Evolutionary conservation across 2,113 vertebrate species (phyloP).

Genomic region (Cololabis saira): DNA sequence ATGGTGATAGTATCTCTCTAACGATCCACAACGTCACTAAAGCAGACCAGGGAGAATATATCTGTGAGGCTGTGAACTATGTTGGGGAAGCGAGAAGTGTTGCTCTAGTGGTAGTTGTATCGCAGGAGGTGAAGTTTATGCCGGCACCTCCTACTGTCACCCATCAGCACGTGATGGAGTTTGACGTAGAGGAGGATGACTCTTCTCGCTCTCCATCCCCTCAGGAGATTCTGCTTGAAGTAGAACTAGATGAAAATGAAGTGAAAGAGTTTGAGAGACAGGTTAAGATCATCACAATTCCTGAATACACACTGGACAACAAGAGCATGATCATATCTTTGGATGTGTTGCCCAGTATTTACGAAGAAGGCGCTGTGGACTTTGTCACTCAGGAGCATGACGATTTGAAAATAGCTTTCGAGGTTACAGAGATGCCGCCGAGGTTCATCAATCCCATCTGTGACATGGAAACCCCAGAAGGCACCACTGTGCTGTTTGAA

Average conservation of each 20-base stretch:
- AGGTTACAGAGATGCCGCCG: constrained; percentile 96
- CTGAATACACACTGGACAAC: constrained; percentile 92
- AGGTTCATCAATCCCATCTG: constrained; percentile 90
- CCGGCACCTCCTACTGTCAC: constrained; percentile 90
- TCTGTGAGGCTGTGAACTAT: constrained; percentile 93
- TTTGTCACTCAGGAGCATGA: constrained; percentile 82
- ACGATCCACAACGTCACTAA: constrained; percentile 84
- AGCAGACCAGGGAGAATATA: constrained; percentile 89
- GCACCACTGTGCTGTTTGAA: constrained; percentile 89
- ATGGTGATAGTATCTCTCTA: constrained; percentile 85
- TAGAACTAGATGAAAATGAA: constrained; percentile 95
- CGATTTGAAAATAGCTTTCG: constrained; percentile 93
- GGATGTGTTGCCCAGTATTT: constrained; percentile 91
- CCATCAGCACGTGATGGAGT: constrained; percentile 97
- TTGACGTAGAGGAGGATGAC: constrained; percentile 89
- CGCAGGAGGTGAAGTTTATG: constrained; percentile 84
- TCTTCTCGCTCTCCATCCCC: constrained; percentile 95
- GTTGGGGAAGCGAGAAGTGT: constrained; percentile 93
- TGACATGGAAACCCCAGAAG: constrained; percentile 87
- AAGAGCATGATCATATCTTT: constrained; percentile 97
- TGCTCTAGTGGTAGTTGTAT: constrained; percentile 86
- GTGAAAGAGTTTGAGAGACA: constrained; percentile 97
- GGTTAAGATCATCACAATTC: constrained; percentile 96
- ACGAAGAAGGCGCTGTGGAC: constrained; percentile 84
- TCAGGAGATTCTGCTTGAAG: constrained; percentile 96